Evolutionary conservation across 23 tunicate genomes (phyloP).

Genomic region (Styela plicata): DNA sequence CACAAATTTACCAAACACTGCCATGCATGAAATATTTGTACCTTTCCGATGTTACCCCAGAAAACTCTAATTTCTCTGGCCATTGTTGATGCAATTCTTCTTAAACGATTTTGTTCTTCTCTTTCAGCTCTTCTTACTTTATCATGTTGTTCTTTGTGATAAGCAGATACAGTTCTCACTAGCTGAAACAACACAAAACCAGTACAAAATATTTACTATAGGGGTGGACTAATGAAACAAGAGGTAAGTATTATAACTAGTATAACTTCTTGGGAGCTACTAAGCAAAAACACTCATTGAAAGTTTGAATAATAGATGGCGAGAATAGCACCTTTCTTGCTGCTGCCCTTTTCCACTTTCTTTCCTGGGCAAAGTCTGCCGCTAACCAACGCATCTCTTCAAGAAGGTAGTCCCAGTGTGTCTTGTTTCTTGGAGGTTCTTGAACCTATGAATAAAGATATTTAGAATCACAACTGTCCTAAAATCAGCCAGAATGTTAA

Average conservation of each 20-base stretch:
- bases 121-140: slow-evolving; percentile 58
- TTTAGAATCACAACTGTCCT: neutral
- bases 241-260: neutral
- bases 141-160: slow-evolving; percentile 72
- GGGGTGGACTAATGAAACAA: neutral
- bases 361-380: slow-evolving; percentile 92
- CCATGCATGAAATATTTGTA: neutral
- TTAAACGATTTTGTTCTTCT: slow-evolving; percentile 56
- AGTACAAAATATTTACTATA: no score
- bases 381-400: slow-evolving; percentile 98
- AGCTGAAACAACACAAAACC: slow-evolving; percentile 33
- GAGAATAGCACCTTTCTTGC: slow-evolving; percentile 63
- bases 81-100: slow-evolving; percentile 85
- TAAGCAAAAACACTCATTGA: no score
- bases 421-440: slow-evolving; percentile 77
- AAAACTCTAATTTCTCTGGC: slow-evolving; percentile 54
- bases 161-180: slow-evolving; percentile 58
- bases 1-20: neutral
- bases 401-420: slow-evolving; percentile 97
- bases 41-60: slow-evolving; percentile 81
- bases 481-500: neutral
- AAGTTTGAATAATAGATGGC: no score
- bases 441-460: slow-evolving; percentile 70
- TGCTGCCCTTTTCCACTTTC: slow-evolving; percentile 90
- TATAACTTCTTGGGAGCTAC: no score